phyloP scores from a whole-genome alignment of 1,140 invertebrate genomes.

The Drosophila carrolli region DNA sequence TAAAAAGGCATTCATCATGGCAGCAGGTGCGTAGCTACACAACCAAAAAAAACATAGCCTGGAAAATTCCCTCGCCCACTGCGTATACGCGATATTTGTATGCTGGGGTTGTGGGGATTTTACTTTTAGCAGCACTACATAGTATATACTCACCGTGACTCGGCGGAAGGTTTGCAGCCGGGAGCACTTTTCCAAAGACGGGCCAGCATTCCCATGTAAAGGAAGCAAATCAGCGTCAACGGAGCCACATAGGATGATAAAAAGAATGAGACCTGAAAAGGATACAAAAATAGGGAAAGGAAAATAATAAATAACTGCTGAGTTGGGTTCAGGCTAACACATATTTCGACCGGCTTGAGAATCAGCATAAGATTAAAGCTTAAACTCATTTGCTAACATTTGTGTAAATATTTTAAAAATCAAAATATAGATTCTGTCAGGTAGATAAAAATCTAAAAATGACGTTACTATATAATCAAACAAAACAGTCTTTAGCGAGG shows the following conservation, averaged over 20 bases:
- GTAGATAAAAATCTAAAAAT: no score
- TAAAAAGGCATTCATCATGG: slow-evolving; percentile 69
- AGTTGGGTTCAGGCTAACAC: neutral
- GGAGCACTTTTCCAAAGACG: slow-evolving; percentile 94
- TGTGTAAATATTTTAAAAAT: no score
- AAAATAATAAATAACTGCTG: neutral
- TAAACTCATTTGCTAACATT: no score
- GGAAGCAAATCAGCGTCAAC: slow-evolving; percentile 92
- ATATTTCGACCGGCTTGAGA: neutral
- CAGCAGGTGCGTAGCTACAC: slow-evolving; percentile 27
- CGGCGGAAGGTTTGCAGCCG: slow-evolving; percentile 88
- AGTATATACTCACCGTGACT: slow-evolving; percentile 83
- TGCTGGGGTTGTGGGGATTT: neutral
- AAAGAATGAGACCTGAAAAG: slow-evolving; percentile 91
- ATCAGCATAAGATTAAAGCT: no score
- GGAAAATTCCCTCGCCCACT: neutral
- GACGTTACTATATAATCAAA: no score
- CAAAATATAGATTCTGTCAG: no score
- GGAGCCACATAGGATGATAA: slow-evolving; percentile 94
- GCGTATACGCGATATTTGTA: slow-evolving; percentile 23
- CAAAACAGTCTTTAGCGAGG: no score
- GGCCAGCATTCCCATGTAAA: slow-evolving; percentile 96
- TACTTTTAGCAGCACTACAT: neutral
- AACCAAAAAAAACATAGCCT: neutral
- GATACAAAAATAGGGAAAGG: slow-evolving; percentile 6